Percentiles rank a stretch among this genome's conserved stretches.
Evolutionary conservation across 1,140 invertebrate genomes (phyloP).

Genomic region (Rhagoletis zephyria): DNA sequence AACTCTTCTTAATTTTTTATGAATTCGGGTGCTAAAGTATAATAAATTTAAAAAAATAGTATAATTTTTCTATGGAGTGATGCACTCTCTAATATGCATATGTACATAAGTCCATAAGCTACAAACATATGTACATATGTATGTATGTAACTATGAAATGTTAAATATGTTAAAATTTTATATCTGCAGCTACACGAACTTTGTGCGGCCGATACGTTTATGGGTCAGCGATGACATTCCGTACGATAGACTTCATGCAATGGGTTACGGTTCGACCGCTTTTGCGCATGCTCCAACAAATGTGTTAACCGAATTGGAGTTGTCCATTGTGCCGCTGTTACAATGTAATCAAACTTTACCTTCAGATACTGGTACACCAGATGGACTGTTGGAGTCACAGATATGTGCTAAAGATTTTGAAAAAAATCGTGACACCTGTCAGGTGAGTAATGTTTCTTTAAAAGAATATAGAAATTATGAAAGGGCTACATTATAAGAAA

Average conservation of each 20-base stretch:
- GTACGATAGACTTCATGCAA: constrained; percentile 60
- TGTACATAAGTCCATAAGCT: neutral
- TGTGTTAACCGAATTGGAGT: constrained; percentile 62
- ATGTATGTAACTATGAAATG: neutral
- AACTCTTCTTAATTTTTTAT: no score
- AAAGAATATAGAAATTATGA: no score
- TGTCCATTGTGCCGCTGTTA: constrained; percentile 59
- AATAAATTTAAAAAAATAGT: no score
- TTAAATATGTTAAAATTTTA: no score
- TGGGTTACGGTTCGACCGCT: constrained; percentile 65
- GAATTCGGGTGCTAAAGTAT: no score
- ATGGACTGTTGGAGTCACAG: constrained; percentile 62
- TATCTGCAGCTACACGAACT: constrained; percentile 59
- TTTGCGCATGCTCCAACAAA: constrained; percentile 64
- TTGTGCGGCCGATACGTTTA: constrained; percentile 61
- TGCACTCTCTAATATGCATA: neutral
- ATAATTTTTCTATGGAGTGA: no score
- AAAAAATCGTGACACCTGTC: constrained; percentile 66
- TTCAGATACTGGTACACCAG: constrained; percentile 57
- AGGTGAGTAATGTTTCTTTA: constrained; percentile 57
- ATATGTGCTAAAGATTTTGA: constrained; percentile 64
- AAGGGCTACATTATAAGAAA: no score
- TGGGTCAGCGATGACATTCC: constrained; percentile 63
- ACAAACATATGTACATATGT: neutral
- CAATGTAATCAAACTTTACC: constrained; percentile 62